phyloP scores from a whole-genome alignment of 2,113 vertebrate genomes.

The Lepidothrix coronata region DNA sequence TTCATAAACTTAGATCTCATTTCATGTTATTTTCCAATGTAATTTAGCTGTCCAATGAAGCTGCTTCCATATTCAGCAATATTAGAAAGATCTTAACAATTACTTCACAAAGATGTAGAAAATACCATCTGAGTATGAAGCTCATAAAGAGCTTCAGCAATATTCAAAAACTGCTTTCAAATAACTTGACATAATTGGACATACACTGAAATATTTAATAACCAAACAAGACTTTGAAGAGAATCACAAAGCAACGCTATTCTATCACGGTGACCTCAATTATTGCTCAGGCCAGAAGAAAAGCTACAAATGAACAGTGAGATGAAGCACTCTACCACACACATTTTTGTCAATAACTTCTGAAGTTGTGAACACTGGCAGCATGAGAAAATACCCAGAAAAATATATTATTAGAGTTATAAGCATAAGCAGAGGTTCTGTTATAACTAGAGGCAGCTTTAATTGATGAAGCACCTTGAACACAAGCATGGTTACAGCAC shows the following conservation, averaged over 20 bases:
- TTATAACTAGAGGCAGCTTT: not conserved
- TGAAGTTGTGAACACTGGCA: slow-evolving; percentile 14
- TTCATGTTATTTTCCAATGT: slow-evolving; percentile 13
- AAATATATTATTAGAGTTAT: not conserved
- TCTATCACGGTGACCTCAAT: slow-evolving; percentile 21
- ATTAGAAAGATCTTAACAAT: slow-evolving; percentile 62
- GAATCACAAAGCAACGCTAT: slow-evolving; percentile 33
- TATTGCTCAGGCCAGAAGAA: slow-evolving; percentile 10
- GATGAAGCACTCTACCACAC: not conserved
- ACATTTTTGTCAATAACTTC: slow-evolving; percentile 12
- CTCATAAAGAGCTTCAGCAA: slow-evolving; percentile 51
- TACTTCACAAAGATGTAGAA: slow-evolving; percentile 53
- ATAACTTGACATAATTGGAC: slow-evolving; percentile 66
- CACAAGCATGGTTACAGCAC: not conserved
- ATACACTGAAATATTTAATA: slow-evolving; percentile 65
- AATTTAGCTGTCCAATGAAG: slow-evolving; percentile 34
- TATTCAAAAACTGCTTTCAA: slow-evolving; percentile 62
- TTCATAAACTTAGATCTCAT: slow-evolving; percentile 14
- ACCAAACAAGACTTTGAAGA: slow-evolving; percentile 53
- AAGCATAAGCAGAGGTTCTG: not conserved
- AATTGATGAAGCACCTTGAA: not conserved
- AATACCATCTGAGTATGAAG: slow-evolving; percentile 36
- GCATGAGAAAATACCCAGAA: slow-evolving; percentile 3
- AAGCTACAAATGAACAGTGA: not conserved
- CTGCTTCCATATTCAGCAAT: slow-evolving; percentile 40